Base-by-base conservation (phyloP, 1,140 invertebrate genomes). In the Tetramorium simillimum region DNA sequence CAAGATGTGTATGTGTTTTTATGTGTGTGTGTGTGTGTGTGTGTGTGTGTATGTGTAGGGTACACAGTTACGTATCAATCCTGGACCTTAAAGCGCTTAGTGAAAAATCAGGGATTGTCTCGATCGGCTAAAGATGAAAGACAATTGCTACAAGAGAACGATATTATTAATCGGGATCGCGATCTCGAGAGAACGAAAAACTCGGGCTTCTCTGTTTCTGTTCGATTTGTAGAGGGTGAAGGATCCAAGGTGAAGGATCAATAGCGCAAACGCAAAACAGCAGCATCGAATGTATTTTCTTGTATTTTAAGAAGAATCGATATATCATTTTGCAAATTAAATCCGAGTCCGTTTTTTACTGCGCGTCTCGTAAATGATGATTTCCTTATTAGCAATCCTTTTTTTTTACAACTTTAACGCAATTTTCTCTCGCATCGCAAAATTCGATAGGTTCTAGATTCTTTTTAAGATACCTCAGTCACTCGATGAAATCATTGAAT, bases 81-180 rank as follows among this genome's bases (percentile, higher is more conserved):
- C 24, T 85, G 70, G 81, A 85, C 37, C 53, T 73, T 60, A 21
- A 84, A 84, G 80, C 53, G 67, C 37, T 84, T 46, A 60, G n/a
- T 84, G 21, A 80, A 80, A 77, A 60, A 56, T 82, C 37, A 56
- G 72, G 33, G 65, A 5, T 16, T 58, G 51, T 73, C 53, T 58
- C 80, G 63, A 82, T 49, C 51, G 43, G 60, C 4, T 63, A 37
- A 63, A 37, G 28, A 73, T 24, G 67, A 84, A 84, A 73, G 37
- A 73, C 69, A 62, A 84, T 73, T 40, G 10, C 14, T 21, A 84
- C 18, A 72, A 76, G 43, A 85, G 46, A 85, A 82, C 43, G 24
- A 78, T 46, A 58, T 40, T 56, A 56, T 72, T 72, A 21, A 72
- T 49, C 33, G 51, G 58, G 33, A 21, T 60, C 21, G 37, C 28